Evolutionary conservation across 2,113 vertebrate genomes (phyloP).

Genomic region (Rhabdomys dilectus): DNA sequence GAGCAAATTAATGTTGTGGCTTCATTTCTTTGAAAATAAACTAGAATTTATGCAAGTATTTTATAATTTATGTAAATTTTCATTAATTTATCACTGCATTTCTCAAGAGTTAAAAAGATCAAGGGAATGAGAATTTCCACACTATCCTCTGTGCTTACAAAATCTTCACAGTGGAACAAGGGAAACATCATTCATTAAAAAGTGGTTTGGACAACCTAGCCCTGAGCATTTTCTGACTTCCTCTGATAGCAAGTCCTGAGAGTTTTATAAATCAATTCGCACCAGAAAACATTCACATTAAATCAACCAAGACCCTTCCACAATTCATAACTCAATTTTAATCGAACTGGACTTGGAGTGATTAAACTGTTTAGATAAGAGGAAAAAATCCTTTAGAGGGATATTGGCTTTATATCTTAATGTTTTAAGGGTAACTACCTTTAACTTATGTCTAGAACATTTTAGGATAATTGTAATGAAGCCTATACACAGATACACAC

Average conservation of each 20-base stretch:
- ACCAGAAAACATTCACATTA: constrained; percentile 21
- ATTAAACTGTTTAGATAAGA: constrained; percentile 34
- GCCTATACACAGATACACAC: not conserved
- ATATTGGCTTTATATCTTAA: not conserved
- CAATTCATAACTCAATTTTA: constrained; percentile 48
- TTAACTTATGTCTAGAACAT: not conserved
- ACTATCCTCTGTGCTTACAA: not conserved
- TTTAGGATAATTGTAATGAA: not conserved
- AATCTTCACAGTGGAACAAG: not conserved
- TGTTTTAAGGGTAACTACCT: not conserved
- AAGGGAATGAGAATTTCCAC: not conserved
- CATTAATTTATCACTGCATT: constrained; percentile 5
- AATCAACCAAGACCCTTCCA: not conserved
- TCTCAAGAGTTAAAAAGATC: not conserved
- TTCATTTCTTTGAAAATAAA: constrained; percentile 19
- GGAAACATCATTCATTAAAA: constrained; percentile 31
- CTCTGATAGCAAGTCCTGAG: constrained; percentile 1
- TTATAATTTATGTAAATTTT: constrained; percentile 10
- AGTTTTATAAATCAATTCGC: constrained; percentile 59
- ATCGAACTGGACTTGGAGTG: not conserved
- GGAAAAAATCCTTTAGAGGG: not conserved
- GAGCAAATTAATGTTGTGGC: not conserved
- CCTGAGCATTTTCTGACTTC: constrained; percentile 34
- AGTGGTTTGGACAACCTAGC: not conserved
- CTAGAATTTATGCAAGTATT: not conserved